These are phyloP conservation scores for Hippocampus guttulatus DNA, from an alignment of 2,113 vertebrate genomes.

Conservation along the genomic window DNA sequence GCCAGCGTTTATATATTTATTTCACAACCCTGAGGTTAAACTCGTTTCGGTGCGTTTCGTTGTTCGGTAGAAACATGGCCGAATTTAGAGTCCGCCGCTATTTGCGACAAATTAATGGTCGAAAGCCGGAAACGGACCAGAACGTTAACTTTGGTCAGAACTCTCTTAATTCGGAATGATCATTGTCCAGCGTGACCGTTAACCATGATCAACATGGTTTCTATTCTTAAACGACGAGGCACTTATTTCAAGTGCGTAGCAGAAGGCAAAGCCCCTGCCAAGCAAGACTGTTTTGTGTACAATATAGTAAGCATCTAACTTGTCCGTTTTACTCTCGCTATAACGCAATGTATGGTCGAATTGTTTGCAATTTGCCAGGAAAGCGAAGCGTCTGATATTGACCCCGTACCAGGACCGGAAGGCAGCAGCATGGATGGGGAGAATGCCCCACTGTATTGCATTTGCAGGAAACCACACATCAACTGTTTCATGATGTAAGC, in stretches of 20 bases:
- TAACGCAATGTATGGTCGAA: background rate
- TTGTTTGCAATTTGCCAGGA: conserved; percentile 63
- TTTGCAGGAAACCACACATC: conserved; percentile 85
- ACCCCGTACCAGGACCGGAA: conserved; percentile 62
- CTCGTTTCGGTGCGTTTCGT: background rate
- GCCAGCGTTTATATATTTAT: background rate
- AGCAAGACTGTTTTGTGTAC: background rate
- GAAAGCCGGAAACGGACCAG: background rate
- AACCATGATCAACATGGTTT: background rate
- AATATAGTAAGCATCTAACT: background rate
- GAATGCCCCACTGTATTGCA: conserved; percentile 84
- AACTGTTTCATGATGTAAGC: conserved; percentile 93
- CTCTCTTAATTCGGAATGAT: background rate
- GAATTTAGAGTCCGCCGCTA: background rate
- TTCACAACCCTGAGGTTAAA: background rate
- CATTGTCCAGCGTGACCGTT: background rate
- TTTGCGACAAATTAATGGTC: background rate
- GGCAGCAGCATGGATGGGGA: conserved; percentile 74
- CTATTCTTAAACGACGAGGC: background rate
- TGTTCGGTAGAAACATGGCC: background rate
- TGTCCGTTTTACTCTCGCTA: background rate
- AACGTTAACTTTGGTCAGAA: background rate
- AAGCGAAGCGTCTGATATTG: conserved; percentile 78
- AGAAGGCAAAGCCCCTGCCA: background rate
- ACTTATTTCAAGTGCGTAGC: background rate